These are phyloP conservation scores for Poecile montanus DNA, from an alignment of 2,797 vertebrate genomes.

Conservation along the genomic window DNA sequence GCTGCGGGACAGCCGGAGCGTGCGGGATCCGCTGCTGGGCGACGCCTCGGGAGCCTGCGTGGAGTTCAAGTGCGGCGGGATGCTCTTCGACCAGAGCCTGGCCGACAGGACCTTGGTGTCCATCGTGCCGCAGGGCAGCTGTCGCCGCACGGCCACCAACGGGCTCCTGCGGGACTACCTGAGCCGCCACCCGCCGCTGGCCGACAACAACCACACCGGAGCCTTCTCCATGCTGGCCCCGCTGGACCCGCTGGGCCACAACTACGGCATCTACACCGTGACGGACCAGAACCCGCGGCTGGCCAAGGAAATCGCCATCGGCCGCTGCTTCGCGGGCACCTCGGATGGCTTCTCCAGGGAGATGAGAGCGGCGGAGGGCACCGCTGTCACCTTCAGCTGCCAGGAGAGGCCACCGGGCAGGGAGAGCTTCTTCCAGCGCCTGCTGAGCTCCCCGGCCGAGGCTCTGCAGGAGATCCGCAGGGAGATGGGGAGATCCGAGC, in stretches of 20 bases:
- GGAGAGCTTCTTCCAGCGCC: conserved; percentile 91
- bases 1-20: conserved; percentile 91
- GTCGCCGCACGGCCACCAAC: conserved; percentile 83
- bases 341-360: conserved; percentile 95
- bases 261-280: conserved; percentile 98
- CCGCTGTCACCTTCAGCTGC: conserved; percentile 90
- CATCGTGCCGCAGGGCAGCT: conserved; percentile 90
- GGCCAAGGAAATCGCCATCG: conserved; percentile 97
- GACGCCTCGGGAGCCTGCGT: conserved; percentile 88
- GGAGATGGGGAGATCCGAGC: conserved; percentile 81
- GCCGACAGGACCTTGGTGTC: conserved; percentile 90
- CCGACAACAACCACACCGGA: conserved; percentile 80
- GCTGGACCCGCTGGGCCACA: conserved; percentile 94
- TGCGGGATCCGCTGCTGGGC: conserved; percentile 80
- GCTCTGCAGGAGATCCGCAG: conserved; percentile 88
- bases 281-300: conserved; percentile 94
- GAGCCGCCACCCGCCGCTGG: conserved; percentile 85
- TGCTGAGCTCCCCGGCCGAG: conserved; percentile 86
- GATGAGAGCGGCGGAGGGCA: conserved; percentile 88
- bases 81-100: conserved; percentile 91
- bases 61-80: conserved; percentile 97
- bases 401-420: conserved; percentile 83
- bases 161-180: conserved; percentile 90
- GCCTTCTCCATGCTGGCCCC: conserved; percentile 92
- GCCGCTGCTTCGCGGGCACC: conserved; percentile 95